Evolutionary conservation across 2,797 vertebrate species (phyloP).

Genomic region (Paramormyrops hopkinsi): DNA sequence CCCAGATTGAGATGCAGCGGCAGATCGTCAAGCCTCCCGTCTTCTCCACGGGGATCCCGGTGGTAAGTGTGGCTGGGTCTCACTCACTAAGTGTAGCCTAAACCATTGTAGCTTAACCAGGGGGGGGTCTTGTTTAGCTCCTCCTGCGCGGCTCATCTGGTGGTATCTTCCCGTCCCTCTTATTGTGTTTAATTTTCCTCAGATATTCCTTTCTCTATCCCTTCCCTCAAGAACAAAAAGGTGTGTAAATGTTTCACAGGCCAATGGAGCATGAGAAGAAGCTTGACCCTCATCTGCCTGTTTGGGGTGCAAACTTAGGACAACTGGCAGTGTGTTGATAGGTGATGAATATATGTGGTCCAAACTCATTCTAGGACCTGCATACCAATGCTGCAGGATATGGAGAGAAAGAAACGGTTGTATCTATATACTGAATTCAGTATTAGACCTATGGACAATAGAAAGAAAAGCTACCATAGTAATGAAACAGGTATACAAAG

Average conservation of each 20-base stretch:
- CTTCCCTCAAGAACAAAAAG: conserved; percentile 43
- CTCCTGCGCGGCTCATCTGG: conserved; percentile 40
- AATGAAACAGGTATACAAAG: neutral
- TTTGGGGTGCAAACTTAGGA: conserved; percentile 25
- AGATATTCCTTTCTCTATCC: conserved; percentile 35
- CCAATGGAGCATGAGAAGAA: conserved; percentile 48
- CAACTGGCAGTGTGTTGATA: neutral
- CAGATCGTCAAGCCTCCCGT: conserved; percentile 76
- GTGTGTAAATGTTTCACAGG: conserved; percentile 48
- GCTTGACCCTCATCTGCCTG: conserved; percentile 38
- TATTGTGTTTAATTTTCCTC: conserved; percentile 57
- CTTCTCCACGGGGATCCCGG: conserved; percentile 93
- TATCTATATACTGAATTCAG: neutral
- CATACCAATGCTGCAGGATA: neutral
- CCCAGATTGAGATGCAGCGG: conserved; percentile 83
- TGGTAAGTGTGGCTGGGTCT: conserved; percentile 66
- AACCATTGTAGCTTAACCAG: neutral
- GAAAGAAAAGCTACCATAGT: neutral
- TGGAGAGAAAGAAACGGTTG: neutral
- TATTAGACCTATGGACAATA: neutral
- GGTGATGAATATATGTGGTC: neutral
- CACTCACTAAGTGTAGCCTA: neutral
- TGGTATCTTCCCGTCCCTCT: conserved; percentile 33
- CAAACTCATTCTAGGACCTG: neutral
- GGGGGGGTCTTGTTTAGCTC: conserved; percentile 29